Base-by-base conservation (phyloP, 92 coral and sea anemone genomes). In the Umimayanthus kanabou region DNA sequence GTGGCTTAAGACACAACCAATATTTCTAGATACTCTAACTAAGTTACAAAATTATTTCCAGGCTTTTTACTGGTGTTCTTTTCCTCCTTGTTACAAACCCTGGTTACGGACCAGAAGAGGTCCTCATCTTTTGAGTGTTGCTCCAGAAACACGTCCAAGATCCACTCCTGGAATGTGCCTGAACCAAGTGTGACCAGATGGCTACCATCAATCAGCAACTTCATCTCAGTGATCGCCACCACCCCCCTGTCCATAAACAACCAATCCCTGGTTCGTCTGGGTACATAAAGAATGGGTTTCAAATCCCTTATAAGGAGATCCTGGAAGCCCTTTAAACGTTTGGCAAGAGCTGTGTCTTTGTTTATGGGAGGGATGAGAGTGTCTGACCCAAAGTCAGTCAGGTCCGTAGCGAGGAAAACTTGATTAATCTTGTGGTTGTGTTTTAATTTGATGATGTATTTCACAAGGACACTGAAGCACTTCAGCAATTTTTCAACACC, bases 101-200 rank as follows among this genome's bases (percentile, higher is more conserved):
- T 94, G 66, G 97, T 94, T 23, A 97, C 88, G 40, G 98, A 94
- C 99, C 99, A 97, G 45, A 74, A 65, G 26, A 73, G 92, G 23
- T 91, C 87, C 77, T 89, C 39, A 40, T 85, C 89, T 39, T 86
- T 88, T n/a, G 94, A 82, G 53, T 94, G 94, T 30, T 86, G 82
- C 66, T 89, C 89, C 1, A 94, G 89, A 85, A 95, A 97, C 23
- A 93, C 91, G 55, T 92, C 95, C 90, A 97, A 88, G 37, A 97
- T 94, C 99, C 99, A 95, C 57, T 92, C 93, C 84, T 97, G 99
- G 84, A 97, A 97, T 81, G 98, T 94, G 26, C 99, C 99, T 13
- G 99, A 95, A 18, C 99, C 99, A 74, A 97, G 77, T 2, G 99
- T 97, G 78, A 97, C 85, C 53, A 97, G 89, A 82, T 97, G 99